These are phyloP conservation scores for Bedellia somnulentella DNA, from an alignment of 2,888 invertebrate genomes.

Conservation along the genomic window DNA sequence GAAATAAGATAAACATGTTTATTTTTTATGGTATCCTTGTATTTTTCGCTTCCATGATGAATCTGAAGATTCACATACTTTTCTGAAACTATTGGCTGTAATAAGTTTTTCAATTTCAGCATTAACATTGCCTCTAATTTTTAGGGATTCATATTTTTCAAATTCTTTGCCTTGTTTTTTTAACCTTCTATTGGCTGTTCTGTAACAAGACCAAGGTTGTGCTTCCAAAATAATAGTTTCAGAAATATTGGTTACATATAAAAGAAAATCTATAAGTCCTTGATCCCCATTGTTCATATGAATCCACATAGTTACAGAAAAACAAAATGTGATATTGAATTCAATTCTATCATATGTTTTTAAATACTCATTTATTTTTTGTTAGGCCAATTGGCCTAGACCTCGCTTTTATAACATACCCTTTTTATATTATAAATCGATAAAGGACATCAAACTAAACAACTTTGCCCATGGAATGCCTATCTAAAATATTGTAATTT, in stretches of 20 bases:
- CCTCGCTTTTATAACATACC: too few relatives aligned
- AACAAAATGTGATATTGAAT: slow-evolving; percentile 75
- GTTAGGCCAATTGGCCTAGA: too few relatives aligned
- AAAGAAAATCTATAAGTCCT: slow-evolving; percentile 67
- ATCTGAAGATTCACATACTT: slow-evolving; percentile 57
- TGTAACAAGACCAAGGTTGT: slow-evolving; percentile 85
- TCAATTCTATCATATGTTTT: slow-evolving; percentile 24
- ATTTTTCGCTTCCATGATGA: slow-evolving; percentile 74
- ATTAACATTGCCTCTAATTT: slow-evolving; percentile 65
- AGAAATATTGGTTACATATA: slow-evolving; percentile 51
- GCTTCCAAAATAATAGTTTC: slow-evolving; percentile 74
- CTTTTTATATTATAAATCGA: too few relatives aligned
- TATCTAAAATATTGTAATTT: too few relatives aligned
- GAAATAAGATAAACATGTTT: neutral
- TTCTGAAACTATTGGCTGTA: slow-evolving; percentile 37
- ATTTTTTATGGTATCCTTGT: slow-evolving; percentile 61
- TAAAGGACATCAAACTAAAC: too few relatives aligned
- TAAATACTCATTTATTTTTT: slow-evolving; percentile 48
- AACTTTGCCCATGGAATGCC: too few relatives aligned
- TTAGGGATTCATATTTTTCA: slow-evolving; percentile 58
- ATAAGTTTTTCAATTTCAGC: slow-evolving; percentile 62
- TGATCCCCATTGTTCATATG: slow-evolving; percentile 82
- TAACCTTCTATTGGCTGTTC: slow-evolving; percentile 71
- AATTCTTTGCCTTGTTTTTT: slow-evolving; percentile 66
- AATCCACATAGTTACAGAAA: slow-evolving; percentile 90